These are phyloP conservation scores for Hirudinaria manillensis DNA, from an alignment of 2,888 invertebrate species.

Conservation along the genomic window DNA sequence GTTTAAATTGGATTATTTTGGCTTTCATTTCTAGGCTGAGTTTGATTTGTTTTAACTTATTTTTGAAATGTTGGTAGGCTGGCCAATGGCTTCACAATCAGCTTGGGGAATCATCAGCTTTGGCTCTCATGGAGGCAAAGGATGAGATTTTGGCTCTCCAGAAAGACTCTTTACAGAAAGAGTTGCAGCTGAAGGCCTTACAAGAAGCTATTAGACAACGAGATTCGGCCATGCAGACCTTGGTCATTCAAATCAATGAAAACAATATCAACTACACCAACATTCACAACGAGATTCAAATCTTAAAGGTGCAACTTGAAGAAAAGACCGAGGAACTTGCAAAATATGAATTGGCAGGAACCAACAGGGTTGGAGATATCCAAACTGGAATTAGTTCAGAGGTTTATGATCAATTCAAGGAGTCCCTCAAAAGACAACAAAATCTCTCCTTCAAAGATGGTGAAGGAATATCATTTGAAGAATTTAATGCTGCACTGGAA, in stretches of 20 bases:
- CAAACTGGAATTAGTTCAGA: constrained; percentile 21
- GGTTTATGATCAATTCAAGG: constrained; percentile 8
- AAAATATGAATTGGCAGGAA: not conserved
- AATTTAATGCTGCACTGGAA: constrained; percentile 22
- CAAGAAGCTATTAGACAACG: constrained; percentile 36
- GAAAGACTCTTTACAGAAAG: constrained; percentile 36
- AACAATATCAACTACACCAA: constrained; percentile 21
- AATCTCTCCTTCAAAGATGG: not conserved
- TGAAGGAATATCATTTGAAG: not conserved
- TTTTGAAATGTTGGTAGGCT: constrained; percentile 42
- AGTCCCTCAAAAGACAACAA: not conserved
- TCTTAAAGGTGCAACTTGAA: constrained; percentile 14
- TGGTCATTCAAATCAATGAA: constrained; percentile 28
- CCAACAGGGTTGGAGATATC: not conserved
- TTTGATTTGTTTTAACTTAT: not conserved
- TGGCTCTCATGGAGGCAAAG: constrained; percentile 48
- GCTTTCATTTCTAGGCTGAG: not conserved
- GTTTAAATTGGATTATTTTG: constrained; percentile 3
- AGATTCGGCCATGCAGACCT: constrained; percentile 35
- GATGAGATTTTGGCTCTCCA: constrained; percentile 47
- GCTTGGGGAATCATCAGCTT: constrained; percentile 42
- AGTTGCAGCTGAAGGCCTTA: constrained; percentile 33
- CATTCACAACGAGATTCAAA: constrained; percentile 27
- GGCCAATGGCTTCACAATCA: constrained; percentile 45
- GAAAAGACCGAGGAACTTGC: constrained; percentile 17